A percentile compares a stretch with the other conserved stretches of the same genome.
Conservation (phyloP, 1,140 invertebrate species). For the Probaryconus sp. region DNA sequence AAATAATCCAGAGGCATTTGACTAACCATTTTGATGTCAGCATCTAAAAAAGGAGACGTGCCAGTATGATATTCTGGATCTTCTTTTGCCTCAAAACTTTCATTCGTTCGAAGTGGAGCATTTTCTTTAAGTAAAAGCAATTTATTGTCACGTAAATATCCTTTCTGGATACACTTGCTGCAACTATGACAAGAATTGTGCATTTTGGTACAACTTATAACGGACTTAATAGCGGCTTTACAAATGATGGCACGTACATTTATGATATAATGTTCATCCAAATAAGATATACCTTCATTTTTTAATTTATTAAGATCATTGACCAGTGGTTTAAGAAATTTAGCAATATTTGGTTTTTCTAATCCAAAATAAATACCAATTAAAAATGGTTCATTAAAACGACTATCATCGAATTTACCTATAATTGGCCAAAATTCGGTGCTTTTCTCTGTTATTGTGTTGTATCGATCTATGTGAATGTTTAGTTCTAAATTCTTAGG, state of each 20-base stretch:
- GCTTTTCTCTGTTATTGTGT: too few species aligned
- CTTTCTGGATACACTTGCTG: neutral
- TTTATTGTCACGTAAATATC: neutral
- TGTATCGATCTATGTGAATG: too few species aligned
- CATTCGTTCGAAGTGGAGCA: conserved; percentile 3
- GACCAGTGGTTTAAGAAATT: too few species aligned
- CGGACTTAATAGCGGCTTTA: neutral
- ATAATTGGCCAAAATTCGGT: too few species aligned
- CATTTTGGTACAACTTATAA: neutral
- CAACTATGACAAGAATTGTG: conserved; percentile 9
- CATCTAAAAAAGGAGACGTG: neutral
- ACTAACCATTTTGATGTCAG: conserved; percentile 6
- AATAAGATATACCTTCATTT: too few species aligned
- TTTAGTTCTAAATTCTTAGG: too few species aligned
- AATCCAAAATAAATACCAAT: too few species aligned
- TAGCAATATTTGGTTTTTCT: too few species aligned
- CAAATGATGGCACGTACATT: neutral
- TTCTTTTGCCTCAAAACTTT: neutral
- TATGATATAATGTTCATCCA: too few species aligned
- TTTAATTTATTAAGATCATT: too few species aligned
- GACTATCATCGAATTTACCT: too few species aligned
- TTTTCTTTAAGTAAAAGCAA: conserved; percentile 16
- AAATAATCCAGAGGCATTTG: conserved; percentile 1
- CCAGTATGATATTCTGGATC: conserved; percentile 5
- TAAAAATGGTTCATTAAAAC: too few species aligned